phyloP scores from a whole-genome alignment of 2,797 vertebrate species.

The Rhinatrema bivittatum region DNA sequence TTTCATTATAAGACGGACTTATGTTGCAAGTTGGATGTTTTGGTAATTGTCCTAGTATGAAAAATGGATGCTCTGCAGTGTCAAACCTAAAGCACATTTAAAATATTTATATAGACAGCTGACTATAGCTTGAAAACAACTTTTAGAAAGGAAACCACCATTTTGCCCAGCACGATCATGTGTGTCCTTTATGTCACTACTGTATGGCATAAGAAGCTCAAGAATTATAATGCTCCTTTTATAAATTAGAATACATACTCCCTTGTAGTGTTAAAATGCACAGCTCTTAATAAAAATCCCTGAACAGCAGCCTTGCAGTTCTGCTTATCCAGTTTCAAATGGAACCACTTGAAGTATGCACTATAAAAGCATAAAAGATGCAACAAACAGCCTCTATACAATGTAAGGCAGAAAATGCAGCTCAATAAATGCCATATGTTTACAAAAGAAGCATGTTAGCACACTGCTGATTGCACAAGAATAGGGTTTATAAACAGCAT shows the following conservation, averaged over 20 bases:
- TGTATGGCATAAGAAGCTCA: too few species aligned
- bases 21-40: too few species aligned
- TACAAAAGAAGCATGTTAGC: slow-evolving; percentile 42
- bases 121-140: too few species aligned
- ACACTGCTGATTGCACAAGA: slow-evolving; percentile 40
- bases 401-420: slow-evolving; percentile 41
- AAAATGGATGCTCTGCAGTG: too few species aligned
- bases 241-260: slow-evolving; percentile 8
- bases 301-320: slow-evolving; percentile 22
- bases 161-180: too few species aligned
- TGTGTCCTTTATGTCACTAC: too few species aligned
- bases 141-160: too few species aligned
- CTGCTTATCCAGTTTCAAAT: slow-evolving; percentile 30
- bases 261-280: slow-evolving; percentile 46
- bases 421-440: slow-evolving; percentile 38
- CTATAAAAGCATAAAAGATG: slow-evolving; percentile 51
- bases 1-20: too few species aligned
- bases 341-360: slow-evolving; percentile 24
- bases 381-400: slow-evolving; percentile 36
- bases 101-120: too few species aligned
- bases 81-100: too few species aligned
- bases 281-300: slow-evolving; percentile 46
- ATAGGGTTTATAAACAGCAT: slow-evolving; percentile 25
- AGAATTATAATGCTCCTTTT: too few species aligned
- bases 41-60: too few species aligned